Percentiles rank a stretch among this genome's conserved stretches.
Evolutionary conservation across 2,888 invertebrate species (phyloP).

Genomic region (Orthosia gothica): DNA sequence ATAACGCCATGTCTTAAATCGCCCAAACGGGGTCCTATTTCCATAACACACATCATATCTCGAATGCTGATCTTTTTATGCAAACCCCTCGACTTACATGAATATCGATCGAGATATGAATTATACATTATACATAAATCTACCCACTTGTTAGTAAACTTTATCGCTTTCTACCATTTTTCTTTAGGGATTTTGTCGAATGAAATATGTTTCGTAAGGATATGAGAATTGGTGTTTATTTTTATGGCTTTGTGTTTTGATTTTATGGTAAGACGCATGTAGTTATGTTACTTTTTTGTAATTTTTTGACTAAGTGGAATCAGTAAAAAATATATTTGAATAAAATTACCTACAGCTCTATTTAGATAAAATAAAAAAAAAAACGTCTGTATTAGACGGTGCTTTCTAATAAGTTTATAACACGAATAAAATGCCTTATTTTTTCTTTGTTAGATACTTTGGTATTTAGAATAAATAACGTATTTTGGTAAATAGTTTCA

Average conservation of each 20-base stretch:
- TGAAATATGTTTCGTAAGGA: slow-evolving; percentile 20
- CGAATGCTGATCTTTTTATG: slow-evolving; percentile 50
- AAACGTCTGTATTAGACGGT: not conserved
- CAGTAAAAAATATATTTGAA: too few relatives aligned
- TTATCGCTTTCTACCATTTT: slow-evolving; percentile 42
- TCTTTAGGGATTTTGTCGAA: slow-evolving; percentile 11
- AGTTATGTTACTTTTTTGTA: too few relatives aligned
- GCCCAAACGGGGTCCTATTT: slow-evolving; percentile 46
- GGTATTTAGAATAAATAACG: too few relatives aligned
- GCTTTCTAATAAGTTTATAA: not conserved
- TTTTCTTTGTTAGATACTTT: too few relatives aligned
- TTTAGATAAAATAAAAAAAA: not conserved
- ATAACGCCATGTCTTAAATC: slow-evolving; percentile 48
- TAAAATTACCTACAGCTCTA: too few relatives aligned
- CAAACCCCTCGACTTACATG: slow-evolving; percentile 67
- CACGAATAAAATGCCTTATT: not conserved
- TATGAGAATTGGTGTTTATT: slow-evolving; percentile 20
- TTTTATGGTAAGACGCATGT: not conserved
- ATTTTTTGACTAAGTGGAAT: too few relatives aligned
- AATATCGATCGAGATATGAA: slow-evolving; percentile 69
- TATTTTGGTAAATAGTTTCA: not conserved
- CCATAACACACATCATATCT: slow-evolving; percentile 65
- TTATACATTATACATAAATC: slow-evolving; percentile 66
- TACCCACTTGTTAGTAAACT: slow-evolving; percentile 39
- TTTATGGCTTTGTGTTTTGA: slow-evolving; percentile 1